Evolutionary conservation across 2,113 vertebrate genomes (phyloP), one percentile per base, ranked within the genome.

Genomic region (Manacus vitellinus): DNA sequence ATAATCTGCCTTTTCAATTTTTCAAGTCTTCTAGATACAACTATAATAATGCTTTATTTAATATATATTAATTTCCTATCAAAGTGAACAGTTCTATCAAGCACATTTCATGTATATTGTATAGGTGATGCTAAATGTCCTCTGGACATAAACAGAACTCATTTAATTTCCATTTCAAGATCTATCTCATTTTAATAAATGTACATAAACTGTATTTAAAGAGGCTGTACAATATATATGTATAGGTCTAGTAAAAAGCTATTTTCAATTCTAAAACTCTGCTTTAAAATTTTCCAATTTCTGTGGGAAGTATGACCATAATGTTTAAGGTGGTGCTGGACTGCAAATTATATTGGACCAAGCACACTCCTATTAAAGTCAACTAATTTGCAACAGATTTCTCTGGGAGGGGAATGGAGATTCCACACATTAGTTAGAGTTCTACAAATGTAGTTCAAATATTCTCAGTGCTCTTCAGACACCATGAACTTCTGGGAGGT

Each of bases 11-110:
- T 88, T 89, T 85, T 76, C 39, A 76, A 85, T 46, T 74, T 95
- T 93, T 79, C 51, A 87, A 24, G 58, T 91, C 62, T 56, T 78
- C 39, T 75, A 62, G 31, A 22, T 84, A 27, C 68, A 46, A 73
- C 58, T 76, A 44, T 56, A 83, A 86, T 59, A 85, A 83, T 93
- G 55, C 55, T 94, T 94, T 72, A 74, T 91, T 94, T 88, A 59
- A 66, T 80, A 67, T 56, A 66, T 39, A 95, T 52, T 92, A 72
- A 89, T 91, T 95, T 88, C 41, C 30, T 72, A 43, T 55, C 49
- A 90, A 84, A 95, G 35, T 8, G 10, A 81, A 27, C n/a, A 35
- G 19, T 12, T 41, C 67, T 89, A 76, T 70, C 59, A 73, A 77
- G 25, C 16, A 30, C 13, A 58, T 43, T 92, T 90, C 30, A 46